Base-by-base conservation (phyloP, 1,140 invertebrate genomes). In the Saccostrea glomerata region DNA sequence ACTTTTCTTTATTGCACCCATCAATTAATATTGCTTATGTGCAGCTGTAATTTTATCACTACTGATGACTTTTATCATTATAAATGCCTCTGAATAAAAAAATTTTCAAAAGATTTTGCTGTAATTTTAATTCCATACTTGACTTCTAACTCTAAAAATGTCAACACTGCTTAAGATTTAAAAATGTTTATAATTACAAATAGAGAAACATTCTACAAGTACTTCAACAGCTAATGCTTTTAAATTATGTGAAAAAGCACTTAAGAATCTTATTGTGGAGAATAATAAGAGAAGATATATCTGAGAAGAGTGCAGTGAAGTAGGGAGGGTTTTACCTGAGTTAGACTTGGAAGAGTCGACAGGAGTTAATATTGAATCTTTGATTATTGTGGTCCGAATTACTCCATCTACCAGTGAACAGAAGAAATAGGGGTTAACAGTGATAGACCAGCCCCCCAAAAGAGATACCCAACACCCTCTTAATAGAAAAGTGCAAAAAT, bases 341-440 rank as follows among this genome's bases (percentile, higher is more conserved):
- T 36, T 77, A 30, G 13, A 77, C 70, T 30, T 36, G 30, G 70
- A 77, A 25, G 70, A 77, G 15, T 77, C 25, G 15, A 13, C 70
- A 77, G 70, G 25, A 25, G 70, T 77, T 77, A 77, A 36, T 77
- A 77, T 30, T 77, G 70, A 30, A 77, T 77, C 70, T 77, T 77
- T 77, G 70, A 77, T 77, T 36, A 77, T 36, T 77, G 70, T 77
- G 25, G 70, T 77, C 70, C 70, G 70, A 77, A 77, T 30, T 15
- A 77, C 70, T 9, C 70, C 70, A 77, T 77, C 70, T 77, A 77
- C 70, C 70, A 36, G 23, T 77, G 25, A 77, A 77, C 25, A 77
- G 25, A 77, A 77, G 70, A 77, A 77, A 77, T 77, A 36, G 70
- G 70, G 30, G 70, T 77, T 25, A 77, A 25, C 30, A 77, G 15